Conservation (phyloP, 1,140 invertebrate genomes). For the Portunus trituberculatus region DNA sequence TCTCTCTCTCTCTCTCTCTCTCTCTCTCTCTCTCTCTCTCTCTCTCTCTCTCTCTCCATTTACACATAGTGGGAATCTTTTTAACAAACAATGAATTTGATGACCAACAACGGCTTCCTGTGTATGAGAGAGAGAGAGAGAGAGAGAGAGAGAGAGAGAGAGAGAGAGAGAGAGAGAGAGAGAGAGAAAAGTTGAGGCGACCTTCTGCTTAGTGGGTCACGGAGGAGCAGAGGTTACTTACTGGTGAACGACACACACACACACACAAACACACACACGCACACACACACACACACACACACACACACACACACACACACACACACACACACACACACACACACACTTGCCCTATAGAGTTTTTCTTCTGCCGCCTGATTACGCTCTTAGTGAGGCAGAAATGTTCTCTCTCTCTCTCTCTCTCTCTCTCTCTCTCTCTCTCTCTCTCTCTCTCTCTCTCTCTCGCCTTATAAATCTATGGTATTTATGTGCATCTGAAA, state of each 20-base stretch:
- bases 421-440: conserved; percentile 10
- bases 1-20: conserved; percentile 35
- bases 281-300: conserved; percentile 3
- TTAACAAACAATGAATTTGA: no score
- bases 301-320: neutral
- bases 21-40: conserved; percentile 23
- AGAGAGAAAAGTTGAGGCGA: neutral
- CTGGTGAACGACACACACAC: no score
- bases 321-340: conserved; percentile 3
- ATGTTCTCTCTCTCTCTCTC: neutral
- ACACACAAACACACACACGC: no score
- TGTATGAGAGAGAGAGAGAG: neutral
- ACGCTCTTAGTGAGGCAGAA: neutral
- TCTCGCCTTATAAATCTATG: no score
- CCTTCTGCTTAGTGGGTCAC: no score
- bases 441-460: conserved; percentile 37
- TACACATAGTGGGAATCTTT: neutral
- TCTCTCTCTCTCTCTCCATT: conserved; percentile 17
- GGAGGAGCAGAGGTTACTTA: no score
- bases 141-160: neutral
- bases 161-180: neutral
- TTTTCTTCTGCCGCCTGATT: no score
- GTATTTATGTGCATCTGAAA: no score
- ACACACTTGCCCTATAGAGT: no score
- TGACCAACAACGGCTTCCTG: neutral